Evolutionary conservation across 2,113 vertebrate species (phyloP), one percentile per base, ranked within the genome.

Genomic region (Ammodytes marinus): DNA sequence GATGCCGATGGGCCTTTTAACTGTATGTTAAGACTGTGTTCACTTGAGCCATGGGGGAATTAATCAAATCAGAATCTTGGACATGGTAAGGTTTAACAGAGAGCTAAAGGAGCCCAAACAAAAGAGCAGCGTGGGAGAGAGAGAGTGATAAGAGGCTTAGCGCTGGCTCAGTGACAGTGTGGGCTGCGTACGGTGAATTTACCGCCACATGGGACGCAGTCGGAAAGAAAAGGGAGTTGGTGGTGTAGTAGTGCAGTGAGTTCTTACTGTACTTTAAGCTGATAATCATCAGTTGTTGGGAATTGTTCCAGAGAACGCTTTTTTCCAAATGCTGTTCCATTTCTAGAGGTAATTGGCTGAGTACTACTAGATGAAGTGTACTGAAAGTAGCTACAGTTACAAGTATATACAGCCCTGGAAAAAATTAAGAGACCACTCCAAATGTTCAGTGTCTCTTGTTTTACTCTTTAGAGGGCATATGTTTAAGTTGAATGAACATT

Each of bases 111-210:
- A 58, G 15, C 64, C 17, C 3, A 3, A 86, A 86, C 75, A 87
- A 87, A 82, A 79, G 67, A 88, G 70, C 35, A 12, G 68, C 59
- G 85, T 89, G 81, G 79, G 83, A 89, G 85, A 58, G 54, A 58
- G 54, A 76, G 52, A 66, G 74, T 66, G 86, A 88, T 81, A 61
- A 90, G 87, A 89, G 80, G 90, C 77, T 90, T 86, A 86, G 49
- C 43, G 19, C 2, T 42, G 69, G 83, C 79, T 86, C 60, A 45
- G 78, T 74, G 58, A 64, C 67, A 50, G 82, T 58, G 69, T 37
- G 53, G 0, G 35, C 55, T 57, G 4, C 46, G 9, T 47, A 58
- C 76, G 57, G 50, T 17, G 64, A 83, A 69, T 72, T 77, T 63
- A 82, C 66, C 35, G 37, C 77, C 77, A 60, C 0, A 15, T 60